Evolutionary conservation across 1,140 invertebrate genomes (phyloP), one percentile per base, ranked within the genome.

Genomic region (Brachionus calyciflorus): DNA sequence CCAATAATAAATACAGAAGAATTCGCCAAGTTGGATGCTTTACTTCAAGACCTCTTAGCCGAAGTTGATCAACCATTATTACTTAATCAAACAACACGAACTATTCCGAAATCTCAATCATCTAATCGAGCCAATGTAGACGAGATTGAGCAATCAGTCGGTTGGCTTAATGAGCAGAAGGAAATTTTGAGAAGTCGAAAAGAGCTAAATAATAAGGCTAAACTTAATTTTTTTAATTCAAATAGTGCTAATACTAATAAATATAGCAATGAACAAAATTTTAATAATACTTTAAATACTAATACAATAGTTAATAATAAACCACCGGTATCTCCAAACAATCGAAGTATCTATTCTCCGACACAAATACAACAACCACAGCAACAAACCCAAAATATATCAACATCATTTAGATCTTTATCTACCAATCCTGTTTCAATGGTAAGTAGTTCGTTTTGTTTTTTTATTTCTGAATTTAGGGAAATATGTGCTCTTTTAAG

Each of bases 21-120:
- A 19, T 73, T 73, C 21, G 69, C 69, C 6, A 49, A 55, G 41
- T 41, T 73, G 28, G 69, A 73, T 41, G 69, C 69, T 19, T 41
- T 73, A 19, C 26, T 73, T 7, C 46, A 73, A 40, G 69, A 73
- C 21, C 26, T 73, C 3, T 24, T 73, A 33, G 69, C 69, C 24
- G 69, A 73, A 49, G 69, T 73, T 33, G 69, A 73, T 49, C 69
- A 73, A 26, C 69, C 69, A 14, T 4, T 73, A 14, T 65, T 65
- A 14, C 37, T 65, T 12, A 65, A n/a, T 28, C 41, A 65, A 41
- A 37, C 55, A 9, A 37, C 55, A n/a, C 30, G 19, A 12, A n/a
- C 37, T 65, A 26, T 65, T 44, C 17, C 60, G 3, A 65, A 73
- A 73, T 51, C 33, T n/a, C 28, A 37, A 9, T n/a, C 55, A n/a